Evolutionary conservation across 2,113 vertebrate genomes (phyloP).

Genomic region (Tachysurus fulvidraco): DNA sequence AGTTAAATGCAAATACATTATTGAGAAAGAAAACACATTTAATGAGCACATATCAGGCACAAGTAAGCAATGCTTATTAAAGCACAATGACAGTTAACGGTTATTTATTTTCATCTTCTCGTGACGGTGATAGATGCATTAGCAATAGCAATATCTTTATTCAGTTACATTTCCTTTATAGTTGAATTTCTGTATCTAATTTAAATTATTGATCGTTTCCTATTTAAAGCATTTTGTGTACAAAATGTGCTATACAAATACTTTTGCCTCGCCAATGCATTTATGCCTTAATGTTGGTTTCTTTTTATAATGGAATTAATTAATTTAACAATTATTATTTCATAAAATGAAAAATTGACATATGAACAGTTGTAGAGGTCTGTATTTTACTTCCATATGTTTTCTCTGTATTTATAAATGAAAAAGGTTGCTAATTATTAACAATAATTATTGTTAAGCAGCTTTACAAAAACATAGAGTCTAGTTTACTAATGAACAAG

Average conservation of each 20-base stretch:
- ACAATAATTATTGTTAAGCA: background rate
- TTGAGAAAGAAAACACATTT: background rate
- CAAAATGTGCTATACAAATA: background rate
- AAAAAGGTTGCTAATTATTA: background rate
- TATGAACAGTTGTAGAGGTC: background rate
- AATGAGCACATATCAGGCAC: background rate
- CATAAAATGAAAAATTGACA: background rate
- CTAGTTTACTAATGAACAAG: background rate
- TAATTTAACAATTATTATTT: background rate
- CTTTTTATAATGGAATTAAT: too few relatives aligned
- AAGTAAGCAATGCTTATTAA: background rate
- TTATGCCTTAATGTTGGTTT: background rate
- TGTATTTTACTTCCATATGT: background rate
- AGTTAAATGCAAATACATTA: background rate
- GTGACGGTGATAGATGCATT: background rate
- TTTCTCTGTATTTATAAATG: background rate
- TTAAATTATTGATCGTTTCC: background rate
- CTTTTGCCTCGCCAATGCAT: background rate
- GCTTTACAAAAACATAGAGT: background rate
- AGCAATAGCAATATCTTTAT: background rate
- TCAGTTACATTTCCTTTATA: background rate
- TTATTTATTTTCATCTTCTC: background rate
- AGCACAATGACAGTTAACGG: background rate
- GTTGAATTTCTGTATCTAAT: background rate
- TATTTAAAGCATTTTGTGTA: background rate